Evolutionary conservation across 2,113 vertebrate species (phyloP).

Genomic region (Cebidichthys violaceus): DNA sequence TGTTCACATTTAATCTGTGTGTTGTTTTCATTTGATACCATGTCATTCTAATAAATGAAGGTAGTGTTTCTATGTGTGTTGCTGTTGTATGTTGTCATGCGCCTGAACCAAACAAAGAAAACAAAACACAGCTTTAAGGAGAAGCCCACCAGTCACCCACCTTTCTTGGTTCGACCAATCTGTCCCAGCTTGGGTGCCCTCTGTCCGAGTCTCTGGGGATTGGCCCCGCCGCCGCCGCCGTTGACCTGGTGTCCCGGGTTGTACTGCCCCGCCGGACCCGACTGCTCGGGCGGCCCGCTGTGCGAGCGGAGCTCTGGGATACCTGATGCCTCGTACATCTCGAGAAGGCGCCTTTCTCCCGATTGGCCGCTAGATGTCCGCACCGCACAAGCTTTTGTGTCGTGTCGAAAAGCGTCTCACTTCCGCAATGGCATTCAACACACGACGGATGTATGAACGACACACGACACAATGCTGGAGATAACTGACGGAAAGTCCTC

Average conservation of each 20-base stretch:
- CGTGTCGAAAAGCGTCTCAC: conserved; percentile 49
- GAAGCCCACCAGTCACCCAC: conserved; percentile 53
- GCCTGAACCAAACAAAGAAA: neutral
- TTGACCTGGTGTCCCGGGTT: conserved; percentile 75
- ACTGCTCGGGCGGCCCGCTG: conserved; percentile 72
- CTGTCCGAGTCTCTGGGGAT: conserved; percentile 79
- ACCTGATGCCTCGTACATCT: conserved; percentile 84
- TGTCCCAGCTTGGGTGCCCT: conserved; percentile 85
- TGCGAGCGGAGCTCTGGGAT: conserved; percentile 82
- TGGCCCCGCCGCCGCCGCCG: conserved; percentile 52
- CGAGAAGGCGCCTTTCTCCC: conserved; percentile 24
- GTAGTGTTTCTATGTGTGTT: no score
- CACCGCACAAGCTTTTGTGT: conserved; percentile 35
- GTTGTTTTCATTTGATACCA: neutral
- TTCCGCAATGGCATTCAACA: conserved; percentile 75
- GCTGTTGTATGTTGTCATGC: neutral
- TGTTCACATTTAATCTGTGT: neutral
- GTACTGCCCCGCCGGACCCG: conserved; percentile 73
- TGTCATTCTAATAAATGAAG: neutral
- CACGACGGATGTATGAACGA: conserved; percentile 47
- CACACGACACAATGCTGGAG: conserved; percentile 6
- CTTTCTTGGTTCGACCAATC: conserved; percentile 85
- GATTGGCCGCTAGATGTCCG: conserved; percentile 69
- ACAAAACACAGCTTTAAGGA: neutral
- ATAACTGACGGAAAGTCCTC: conserved; percentile 20